Evolutionary conservation across 2,797 vertebrate genomes (phyloP), one percentile per base, ranked within the genome.

Genomic region (Todus mexicanus): DNA sequence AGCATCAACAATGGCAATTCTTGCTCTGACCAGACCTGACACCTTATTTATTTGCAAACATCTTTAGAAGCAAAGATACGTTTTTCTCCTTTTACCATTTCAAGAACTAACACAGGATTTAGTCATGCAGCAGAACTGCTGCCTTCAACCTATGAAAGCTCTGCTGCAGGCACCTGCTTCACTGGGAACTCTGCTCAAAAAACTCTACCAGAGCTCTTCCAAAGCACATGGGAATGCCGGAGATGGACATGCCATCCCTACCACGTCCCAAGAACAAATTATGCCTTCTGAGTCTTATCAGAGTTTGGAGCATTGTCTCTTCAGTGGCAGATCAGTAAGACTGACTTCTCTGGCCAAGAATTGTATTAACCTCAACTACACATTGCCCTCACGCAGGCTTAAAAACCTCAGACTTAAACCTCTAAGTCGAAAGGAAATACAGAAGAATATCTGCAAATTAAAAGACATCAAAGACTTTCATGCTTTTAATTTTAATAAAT

Each of bases 211-310:
- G 84, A 16, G 23, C 17, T 85, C 43, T 61, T 91, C 35, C 56
- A 26, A 6, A 25, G 25, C 48, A 53, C 15, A 9, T 0, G 38
- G 64, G 23, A 84, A 54, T 5, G 7, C 21, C 78, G 63, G 29
- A 21, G 14, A 29, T 0, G 6, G 33, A 68, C n/a, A 22, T 1
- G 1, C 3, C 38, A 85, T 2, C 37, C 54, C 21, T 3, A 11
- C 4, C 7, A 22, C 12, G 33, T 33, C n/a, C 40, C 42, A 77
- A 53, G 57, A 57, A 50, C 2, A 1, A 72, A 33, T 60, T 40
- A 83, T 69, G 50, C 57, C 68, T 80, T 73, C 37, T 77, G n/a
- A n/a, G 38, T 3, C 73, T 47, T 37, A 51, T 48, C 70, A 61
- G 47, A 73, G 31, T 45, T 26, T 19, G 22, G 4, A 77, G 40